These are phyloP conservation scores for Anguilla marmorata DNA, from an alignment of 2,797 vertebrate species.

Conservation along the genomic window DNA sequence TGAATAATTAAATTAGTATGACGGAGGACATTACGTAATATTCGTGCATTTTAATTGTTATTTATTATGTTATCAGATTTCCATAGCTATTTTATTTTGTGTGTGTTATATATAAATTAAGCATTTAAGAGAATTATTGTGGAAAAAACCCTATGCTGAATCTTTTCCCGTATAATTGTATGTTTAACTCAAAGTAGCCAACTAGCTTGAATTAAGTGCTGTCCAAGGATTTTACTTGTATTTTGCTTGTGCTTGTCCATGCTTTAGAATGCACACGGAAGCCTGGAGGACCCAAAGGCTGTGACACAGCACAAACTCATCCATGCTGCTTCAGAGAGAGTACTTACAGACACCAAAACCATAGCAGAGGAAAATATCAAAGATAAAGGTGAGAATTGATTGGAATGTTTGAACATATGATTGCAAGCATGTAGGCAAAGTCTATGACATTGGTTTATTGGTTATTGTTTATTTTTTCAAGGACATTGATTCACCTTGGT, in stretches of 20 bases:
- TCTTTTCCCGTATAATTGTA: too few species aligned
- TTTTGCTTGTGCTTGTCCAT: conserved; percentile 27
- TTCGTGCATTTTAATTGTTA: background rate
- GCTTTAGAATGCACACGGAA: conserved; percentile 84
- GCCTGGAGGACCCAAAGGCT: conserved; percentile 92
- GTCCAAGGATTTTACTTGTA: background rate
- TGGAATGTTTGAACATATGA: background rate
- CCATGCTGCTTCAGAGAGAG: conserved; percentile 88
- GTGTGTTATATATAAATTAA: background rate
- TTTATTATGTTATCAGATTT: background rate
- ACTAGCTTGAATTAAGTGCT: background rate
- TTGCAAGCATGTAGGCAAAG: background rate
- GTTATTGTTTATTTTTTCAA: background rate
- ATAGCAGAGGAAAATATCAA: conserved; percentile 88
- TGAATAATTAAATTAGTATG: background rate
- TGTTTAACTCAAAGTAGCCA: too few species aligned
- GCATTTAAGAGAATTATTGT: too few species aligned
- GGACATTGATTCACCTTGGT: background rate
- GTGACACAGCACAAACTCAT: conserved; percentile 92
- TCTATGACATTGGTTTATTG: background rate
- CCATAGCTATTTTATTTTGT: background rate
- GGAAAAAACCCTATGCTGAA: too few species aligned
- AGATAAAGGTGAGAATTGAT: conserved; percentile 79
- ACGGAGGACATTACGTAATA: background rate
- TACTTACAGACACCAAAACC: conserved; percentile 87